phyloP scores from a whole-genome alignment of 2,888 invertebrate species.

The Sepiola atlantica region DNA sequence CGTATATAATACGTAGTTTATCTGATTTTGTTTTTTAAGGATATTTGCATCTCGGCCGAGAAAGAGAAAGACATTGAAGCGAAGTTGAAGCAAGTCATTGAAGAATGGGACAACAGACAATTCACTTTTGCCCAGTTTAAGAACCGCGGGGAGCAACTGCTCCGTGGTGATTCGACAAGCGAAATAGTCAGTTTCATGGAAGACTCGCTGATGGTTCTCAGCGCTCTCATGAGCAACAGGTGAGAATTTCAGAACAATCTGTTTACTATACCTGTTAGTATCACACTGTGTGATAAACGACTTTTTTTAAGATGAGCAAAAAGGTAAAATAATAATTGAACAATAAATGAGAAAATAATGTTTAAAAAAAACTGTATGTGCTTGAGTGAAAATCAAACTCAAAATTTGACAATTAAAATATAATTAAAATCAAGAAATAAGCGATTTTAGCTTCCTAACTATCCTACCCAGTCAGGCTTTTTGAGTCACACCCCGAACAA shows the following conservation, averaged over 20 bases:
- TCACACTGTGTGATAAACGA: neutral
- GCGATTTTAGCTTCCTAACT: too few relatives aligned
- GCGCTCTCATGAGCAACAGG: slow-evolving; percentile 93
- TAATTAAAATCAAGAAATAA: too few relatives aligned
- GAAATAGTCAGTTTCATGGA: slow-evolving; percentile 95
- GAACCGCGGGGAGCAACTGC: slow-evolving; percentile 91
- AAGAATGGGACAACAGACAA: slow-evolving; percentile 91
- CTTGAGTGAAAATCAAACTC: too few relatives aligned
- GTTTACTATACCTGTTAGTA: neutral
- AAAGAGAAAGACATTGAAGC: slow-evolving; percentile 98
- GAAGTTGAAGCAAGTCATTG: slow-evolving; percentile 92
- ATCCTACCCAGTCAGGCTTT: too few relatives aligned
- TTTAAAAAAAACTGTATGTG: too few relatives aligned
- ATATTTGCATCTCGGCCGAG: slow-evolving; percentile 97
- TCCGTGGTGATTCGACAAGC: slow-evolving; percentile 94
- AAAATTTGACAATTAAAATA: too few relatives aligned
- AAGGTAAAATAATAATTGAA: too few relatives aligned
- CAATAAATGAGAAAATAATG: too few relatives aligned
- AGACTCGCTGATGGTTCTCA: slow-evolving; percentile 96
- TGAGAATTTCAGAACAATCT: slow-evolving; percentile 64
- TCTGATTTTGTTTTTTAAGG: slow-evolving; percentile 77
- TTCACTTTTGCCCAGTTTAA: slow-evolving; percentile 95
- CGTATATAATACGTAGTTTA: neutral
- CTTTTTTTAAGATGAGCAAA: too few relatives aligned
- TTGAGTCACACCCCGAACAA: too few relatives aligned